Evolutionary conservation across 2,113 vertebrate species (phyloP).

Genomic region (Planiliza haematocheilus): DNA sequence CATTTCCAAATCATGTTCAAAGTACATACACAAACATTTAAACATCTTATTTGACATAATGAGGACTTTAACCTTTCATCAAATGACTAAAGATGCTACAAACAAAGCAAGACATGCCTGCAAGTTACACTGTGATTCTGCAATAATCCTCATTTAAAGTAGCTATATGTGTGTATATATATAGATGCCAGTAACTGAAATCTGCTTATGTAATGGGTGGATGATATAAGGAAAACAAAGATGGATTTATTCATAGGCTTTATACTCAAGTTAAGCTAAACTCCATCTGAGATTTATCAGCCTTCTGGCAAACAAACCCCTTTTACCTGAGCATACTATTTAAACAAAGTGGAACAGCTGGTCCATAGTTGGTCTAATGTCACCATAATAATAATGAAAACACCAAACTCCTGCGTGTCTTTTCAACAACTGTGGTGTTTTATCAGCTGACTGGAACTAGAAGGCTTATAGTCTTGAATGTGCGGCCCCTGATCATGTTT

Average conservation of each 20-base stretch:
- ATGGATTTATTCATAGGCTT: too few species aligned
- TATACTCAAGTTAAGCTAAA: not conserved
- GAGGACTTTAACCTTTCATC: too few species aligned
- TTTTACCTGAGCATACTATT: not conserved
- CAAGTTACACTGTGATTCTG: not conserved
- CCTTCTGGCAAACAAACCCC: not conserved
- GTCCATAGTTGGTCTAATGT: not conserved
- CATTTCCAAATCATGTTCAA: too few species aligned
- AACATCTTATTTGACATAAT: too few species aligned
- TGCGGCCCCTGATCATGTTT: conserved; percentile 47
- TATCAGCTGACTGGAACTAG: conserved; percentile 7
- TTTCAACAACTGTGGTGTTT: not conserved
- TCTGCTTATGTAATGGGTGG: not conserved
- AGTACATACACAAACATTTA: too few species aligned
- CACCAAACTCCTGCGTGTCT: too few species aligned
- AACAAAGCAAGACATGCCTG: not conserved
- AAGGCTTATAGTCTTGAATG: conserved; percentile 14
- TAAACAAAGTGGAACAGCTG: not conserved
- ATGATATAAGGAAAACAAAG: not conserved
- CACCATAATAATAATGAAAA: not conserved
- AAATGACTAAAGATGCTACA: not conserved
- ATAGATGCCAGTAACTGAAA: not conserved
- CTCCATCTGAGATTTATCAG: not conserved
- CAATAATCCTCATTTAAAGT: not conserved
- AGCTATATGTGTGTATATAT: not conserved